Evolutionary conservation across 2,888 invertebrate genomes (phyloP).

Genomic region (Microctonus brassicae): DNA sequence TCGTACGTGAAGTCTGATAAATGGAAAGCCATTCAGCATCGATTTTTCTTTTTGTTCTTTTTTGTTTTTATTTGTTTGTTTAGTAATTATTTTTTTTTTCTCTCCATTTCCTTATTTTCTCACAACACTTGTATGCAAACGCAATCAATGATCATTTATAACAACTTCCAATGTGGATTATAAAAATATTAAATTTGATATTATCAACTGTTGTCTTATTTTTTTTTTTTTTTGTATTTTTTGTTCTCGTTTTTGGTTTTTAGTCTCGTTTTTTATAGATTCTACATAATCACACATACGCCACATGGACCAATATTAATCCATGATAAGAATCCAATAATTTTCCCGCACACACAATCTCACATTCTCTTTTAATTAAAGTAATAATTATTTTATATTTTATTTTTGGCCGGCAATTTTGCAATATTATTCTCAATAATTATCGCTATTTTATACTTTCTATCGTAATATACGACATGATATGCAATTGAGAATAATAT

Average conservation of each 20-base stretch:
- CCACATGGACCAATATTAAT: constrained; percentile 73
- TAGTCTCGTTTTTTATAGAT: constrained; percentile 3
- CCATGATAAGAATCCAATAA: constrained; percentile 66
- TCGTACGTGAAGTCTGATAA: neutral
- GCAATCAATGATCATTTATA: constrained; percentile 63
- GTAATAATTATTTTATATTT: constrained; percentile 6
- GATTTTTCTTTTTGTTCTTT: neutral
- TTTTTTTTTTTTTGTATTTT: neutral
- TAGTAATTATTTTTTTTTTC: neutral
- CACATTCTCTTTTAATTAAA: neutral
- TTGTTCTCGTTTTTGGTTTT: constrained; percentile 18
- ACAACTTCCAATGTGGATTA: constrained; percentile 75
- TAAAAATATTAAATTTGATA: constrained; percentile 70
- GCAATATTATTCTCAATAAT: neutral
- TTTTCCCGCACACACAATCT: constrained; percentile 18
- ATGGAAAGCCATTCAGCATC: constrained; percentile 6
- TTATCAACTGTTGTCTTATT: constrained; percentile 43
- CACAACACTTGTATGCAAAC: constrained; percentile 43
- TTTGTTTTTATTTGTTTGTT: too few relatives aligned
- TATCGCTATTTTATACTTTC: too few relatives aligned
- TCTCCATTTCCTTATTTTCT: neutral
- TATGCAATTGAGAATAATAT: neutral
- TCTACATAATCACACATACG: neutral
- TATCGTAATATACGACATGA: constrained; percentile 21
- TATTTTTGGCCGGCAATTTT: constrained; percentile 3